These are phyloP conservation scores for Nineta flava DNA, from an alignment of 2,888 invertebrate species.

Conservation along the genomic window DNA sequence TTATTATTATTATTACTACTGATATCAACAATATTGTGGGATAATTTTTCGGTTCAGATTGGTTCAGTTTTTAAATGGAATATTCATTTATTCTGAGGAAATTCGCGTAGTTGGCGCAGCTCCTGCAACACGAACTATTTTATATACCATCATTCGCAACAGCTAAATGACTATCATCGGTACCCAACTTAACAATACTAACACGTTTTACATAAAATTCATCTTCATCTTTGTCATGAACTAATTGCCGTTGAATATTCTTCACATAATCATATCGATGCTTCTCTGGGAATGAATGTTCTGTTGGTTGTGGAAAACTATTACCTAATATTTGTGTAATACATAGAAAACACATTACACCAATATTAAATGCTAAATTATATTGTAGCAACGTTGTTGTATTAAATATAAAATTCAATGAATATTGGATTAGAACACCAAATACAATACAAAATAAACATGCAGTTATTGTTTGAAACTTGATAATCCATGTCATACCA, in stretches of 20 bases:
- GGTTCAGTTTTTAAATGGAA: too few species aligned
- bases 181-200: neutral
- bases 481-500: conserved; percentile 25
- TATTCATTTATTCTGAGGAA: too few species aligned
- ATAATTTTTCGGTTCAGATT: too few species aligned
- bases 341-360: conserved; percentile 24
- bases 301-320: conserved; percentile 17
- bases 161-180: neutral
- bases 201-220: neutral
- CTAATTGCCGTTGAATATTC: conserved; percentile 7
- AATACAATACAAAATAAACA: conserved; percentile 22
- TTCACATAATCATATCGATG: conserved; percentile 19
- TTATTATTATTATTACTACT: too few species aligned
- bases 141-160: too few species aligned
- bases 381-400: conserved; percentile 21
- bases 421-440: conserved; percentile 23
- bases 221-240: neutral
- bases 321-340: conserved; percentile 18
- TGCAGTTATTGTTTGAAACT: conserved; percentile 21
- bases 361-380: conserved; percentile 24
- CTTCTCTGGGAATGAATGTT: conserved; percentile 23
- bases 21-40: too few species aligned
- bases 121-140: too few species aligned
- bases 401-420: neutral
- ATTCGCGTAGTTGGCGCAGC: too few species aligned